Conservation (phyloP, 2,113 vertebrate genomes). For the Scophthalmus maximus region DNA sequence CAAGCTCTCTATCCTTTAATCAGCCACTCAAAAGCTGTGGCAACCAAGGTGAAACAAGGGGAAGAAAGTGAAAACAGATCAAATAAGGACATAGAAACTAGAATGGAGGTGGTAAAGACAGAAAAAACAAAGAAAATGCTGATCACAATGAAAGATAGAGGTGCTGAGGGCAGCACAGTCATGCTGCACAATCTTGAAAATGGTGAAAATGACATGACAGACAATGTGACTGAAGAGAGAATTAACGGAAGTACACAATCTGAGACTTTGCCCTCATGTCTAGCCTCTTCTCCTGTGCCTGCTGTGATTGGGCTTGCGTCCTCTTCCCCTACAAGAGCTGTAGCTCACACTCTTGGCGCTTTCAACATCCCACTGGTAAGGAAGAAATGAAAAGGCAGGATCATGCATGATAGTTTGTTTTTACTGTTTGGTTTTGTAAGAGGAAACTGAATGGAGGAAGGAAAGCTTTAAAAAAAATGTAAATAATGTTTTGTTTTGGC, state of each 20-base stretch:
- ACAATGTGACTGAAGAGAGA: slow-evolving; percentile 5
- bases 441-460: no score
- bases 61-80: neutral
- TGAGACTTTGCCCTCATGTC: slow-evolving; percentile 45
- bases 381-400: neutral
- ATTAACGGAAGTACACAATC: neutral
- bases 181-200: no score
- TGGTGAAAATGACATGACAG: neutral
- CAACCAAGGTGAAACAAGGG: neutral
- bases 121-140: neutral
- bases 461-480: no score
- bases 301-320: slow-evolving; percentile 82
- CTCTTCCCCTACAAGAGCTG: slow-evolving; percentile 79
- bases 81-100: neutral
- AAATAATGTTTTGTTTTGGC: no score
- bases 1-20: slow-evolving; percentile 69
- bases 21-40: slow-evolving; percentile 29
- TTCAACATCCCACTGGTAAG: slow-evolving; percentile 80
- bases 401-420: slow-evolving; percentile 70
- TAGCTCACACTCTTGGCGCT: slow-evolving; percentile 78
- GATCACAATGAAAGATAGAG: neutral
- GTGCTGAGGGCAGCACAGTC: neutral
- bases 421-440: no score
- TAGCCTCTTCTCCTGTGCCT: slow-evolving; percentile 70
- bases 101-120: neutral